Base-by-base conservation (phyloP, 2,113 vertebrate species). In the Reinhardtius hippoglossoides region DNA sequence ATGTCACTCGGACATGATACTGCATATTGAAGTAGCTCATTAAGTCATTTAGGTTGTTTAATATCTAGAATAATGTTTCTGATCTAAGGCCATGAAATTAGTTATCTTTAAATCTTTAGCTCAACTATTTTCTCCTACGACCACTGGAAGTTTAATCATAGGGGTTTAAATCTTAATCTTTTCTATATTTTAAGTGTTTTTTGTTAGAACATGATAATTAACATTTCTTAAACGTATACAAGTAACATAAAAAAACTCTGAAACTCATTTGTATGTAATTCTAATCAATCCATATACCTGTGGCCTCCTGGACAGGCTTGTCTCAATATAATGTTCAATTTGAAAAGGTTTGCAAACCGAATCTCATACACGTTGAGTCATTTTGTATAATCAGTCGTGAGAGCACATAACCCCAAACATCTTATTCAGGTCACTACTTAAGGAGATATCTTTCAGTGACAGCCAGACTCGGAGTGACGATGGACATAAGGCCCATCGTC, bases 331-430 rank as follows among this genome's bases (percentile, higher is more conserved):
- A 18, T 31, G 31, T 31, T 44, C 1, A 31, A n/a, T 21, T 40
- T 76, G 37, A 64, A 27, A 44, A 27, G 31, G 23, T 52, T 27
- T 67, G 24, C 27, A 74, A 82, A 16, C 37, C 8, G 21, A 48
- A 69, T 16, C 27, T 64, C 21, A 72, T 14, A 21, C 21, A 35
- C 44, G 27, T 13, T 58, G 40, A 68, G 42, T 61, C 54, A 74
- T 71, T 65, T 74, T 31, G 78, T 71, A 74, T 58, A 31, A 59
- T 24, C 67, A 67, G 55, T 61, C 59, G 64, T 44, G 6, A 71
- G 23, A 65, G 15, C 46, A 24, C 15, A 6, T 12, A 58, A 62
- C 5, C 40, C 9, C 54, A 10, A 7, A n/a, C 50, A 54, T 9
- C 50, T n/a, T 3, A 26, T n/a, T 60, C 48, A 56, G 62, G 20